Evolutionary conservation across 2,113 vertebrate species (phyloP).

Genomic region (Corapipo altera): DNA sequence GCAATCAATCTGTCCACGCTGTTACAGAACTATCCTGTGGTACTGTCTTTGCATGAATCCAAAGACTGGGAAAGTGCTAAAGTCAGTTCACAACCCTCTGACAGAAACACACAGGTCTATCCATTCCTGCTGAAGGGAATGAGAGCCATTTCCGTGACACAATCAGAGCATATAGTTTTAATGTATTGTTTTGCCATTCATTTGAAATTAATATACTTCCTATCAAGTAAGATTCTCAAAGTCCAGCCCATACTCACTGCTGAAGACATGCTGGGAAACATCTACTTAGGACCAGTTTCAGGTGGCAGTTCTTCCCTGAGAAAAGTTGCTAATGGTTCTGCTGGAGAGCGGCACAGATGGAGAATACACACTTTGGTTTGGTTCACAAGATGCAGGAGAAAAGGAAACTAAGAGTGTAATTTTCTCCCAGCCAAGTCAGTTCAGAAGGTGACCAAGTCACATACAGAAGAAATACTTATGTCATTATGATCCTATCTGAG

Average conservation of each 20-base stretch:
- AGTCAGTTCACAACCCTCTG: background rate
- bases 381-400: background rate
- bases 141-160: rapidly evolving
- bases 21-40: background rate
- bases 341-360: background rate
- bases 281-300: background rate
- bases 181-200: background rate
- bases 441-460: background rate
- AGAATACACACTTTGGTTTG: background rate
- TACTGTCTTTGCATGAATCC: background rate
- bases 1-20: background rate
- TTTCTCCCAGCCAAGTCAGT: background rate
- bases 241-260: background rate
- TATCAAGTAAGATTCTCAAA: background rate
- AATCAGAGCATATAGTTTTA: background rate
- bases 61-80: background rate
- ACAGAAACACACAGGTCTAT: background rate
- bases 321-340: rapidly evolving
- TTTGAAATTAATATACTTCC: background rate
- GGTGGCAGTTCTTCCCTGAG: background rate
- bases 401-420: background rate
- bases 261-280: background rate
- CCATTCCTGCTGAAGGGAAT: background rate
- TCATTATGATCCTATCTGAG: background rate
- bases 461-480: background rate